Base-by-base conservation (phyloP, 2,888 invertebrate genomes). In the Andrena dorsata region DNA sequence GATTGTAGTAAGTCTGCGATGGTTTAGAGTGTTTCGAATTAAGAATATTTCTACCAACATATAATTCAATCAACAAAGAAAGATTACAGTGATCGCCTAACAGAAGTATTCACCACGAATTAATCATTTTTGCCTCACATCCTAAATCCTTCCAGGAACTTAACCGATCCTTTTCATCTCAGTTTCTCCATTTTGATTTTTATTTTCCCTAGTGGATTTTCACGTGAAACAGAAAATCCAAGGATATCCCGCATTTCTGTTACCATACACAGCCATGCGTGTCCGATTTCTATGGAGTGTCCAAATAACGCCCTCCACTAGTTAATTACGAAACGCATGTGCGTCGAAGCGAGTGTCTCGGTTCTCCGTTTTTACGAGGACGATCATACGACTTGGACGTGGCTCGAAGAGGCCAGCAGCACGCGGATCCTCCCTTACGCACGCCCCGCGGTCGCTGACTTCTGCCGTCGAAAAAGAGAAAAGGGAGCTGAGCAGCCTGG, bases 361-460 rank as follows among this genome's bases (percentile, higher is more conserved):
- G 53, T 35, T 32, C 63, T 35, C 23, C 35, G 64, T 56, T 68
- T 56, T 61, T 75, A 75, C 66, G 63, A 65, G 41, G 13, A 56
- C 56, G n/a, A 49, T 74, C 81, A 85, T 83, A 83, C 88, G 85
- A 88, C 89, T 88, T 87, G 83, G 85, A 88, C 87, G 85, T 80
- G 76, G 68, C 58, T 69, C 63, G 20, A 65, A 72, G 32, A 30
- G 32, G 41, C 28, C 53, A 68, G 68, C 76, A 58, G 61, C 69
- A 77, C 8, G 30, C 64, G 78, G 61, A 76, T 78, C 79, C 81
- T 82, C 80, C 81, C 79, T 85, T 86, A 77, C 78, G 86, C 47
- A 64, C 77, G 66, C 49, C 61, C 32, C 20, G 58, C 80, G 90
- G 89, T 89, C 89, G 86, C 78, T 85, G 90, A 90, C 90, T 90